Percentiles rank a stretch among this genome's conserved stretches.
Evolutionary conservation across 37 sponge, comb jelly and placozoan genomes (phyloP).

Genomic region (Corticium candelabrum): DNA sequence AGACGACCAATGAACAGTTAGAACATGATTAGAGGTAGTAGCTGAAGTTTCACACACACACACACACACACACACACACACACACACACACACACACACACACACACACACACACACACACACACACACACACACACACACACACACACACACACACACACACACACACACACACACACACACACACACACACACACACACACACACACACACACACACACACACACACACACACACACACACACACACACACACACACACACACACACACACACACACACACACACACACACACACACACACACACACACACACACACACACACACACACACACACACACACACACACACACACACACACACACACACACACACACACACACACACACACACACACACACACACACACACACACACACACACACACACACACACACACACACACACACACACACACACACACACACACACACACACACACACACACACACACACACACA

Average conservation of each 20-base stretch:
- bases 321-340: conserved; percentile 7
- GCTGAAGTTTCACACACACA: conserved; percentile 7
- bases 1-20: no score
- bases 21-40: no score
- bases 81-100: conserved; percentile 7
- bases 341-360: conserved; percentile 7
- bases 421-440: conserved; percentile 7
- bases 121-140: conserved; percentile 12
- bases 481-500: conserved; percentile 7
- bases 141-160: conserved; percentile 20
- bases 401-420: conserved; percentile 7
- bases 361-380: conserved; percentile 7
- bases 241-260: not conserved
- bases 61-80: conserved; percentile 7
- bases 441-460: conserved; percentile 7
- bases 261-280: conserved; percentile 7
- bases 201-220: conserved; percentile 20
- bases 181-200: conserved; percentile 20
- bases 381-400: conserved; percentile 7
- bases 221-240: conserved; percentile 6
- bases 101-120: conserved; percentile 7
- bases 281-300: conserved; percentile 7
- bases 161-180: conserved; percentile 20
- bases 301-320: conserved; percentile 7
- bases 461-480: conserved; percentile 7